Evolutionary conservation across 1,140 invertebrate genomes (phyloP), one percentile per base, ranked within the genome.

Genomic region (Micrasema minimum): DNA sequence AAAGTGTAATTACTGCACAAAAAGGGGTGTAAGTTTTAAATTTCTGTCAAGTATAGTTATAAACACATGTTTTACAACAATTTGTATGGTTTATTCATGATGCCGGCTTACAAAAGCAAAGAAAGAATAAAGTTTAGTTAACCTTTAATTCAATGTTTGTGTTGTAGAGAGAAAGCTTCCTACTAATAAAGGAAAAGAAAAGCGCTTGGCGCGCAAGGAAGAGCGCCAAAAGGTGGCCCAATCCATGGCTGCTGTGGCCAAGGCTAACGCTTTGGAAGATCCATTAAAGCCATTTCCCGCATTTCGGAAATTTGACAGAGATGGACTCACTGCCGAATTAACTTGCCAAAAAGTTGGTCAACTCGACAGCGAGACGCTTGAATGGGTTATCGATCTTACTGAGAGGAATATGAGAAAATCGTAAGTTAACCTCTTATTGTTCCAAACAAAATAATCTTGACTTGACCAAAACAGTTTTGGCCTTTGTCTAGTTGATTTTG

Each of bases 341-440:
- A 66, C 66, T 5, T 75, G 74, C 46, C 57, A 22, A 12, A 71
- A 68, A 14, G 74, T 75, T 23, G 14, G 59, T 10, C 59, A 75
- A 41, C 43, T 75, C 16, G 66, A 67, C 18, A 57, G 46, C 20
- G 71, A 75, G 12, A 71, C 74, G 14, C 66, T 83, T 20, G 76
- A 87, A 18, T 88, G 87, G 85, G 82, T 85, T 38, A 85, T 88
- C 71, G 80, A 85, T 75, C 79, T 90, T 14, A 85, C 87, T 37
- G 87, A 88, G 77, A 82, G 80, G 70, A 90, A 90, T 80, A 89
- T 90, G 87, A 84, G 85, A 77, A 78, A 78, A 72, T 80, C 86
- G 85, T 89, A 86, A 82, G 83, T 69, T n/a, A n/a, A n/a, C n/a
- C n/a, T n/a, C n/a, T n/a, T n/a, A n/a, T n/a, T n/a, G n/a, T n/a